phyloP scores from a whole-genome alignment of 2,113 vertebrate species.

The Lipophrys pholis region DNA sequence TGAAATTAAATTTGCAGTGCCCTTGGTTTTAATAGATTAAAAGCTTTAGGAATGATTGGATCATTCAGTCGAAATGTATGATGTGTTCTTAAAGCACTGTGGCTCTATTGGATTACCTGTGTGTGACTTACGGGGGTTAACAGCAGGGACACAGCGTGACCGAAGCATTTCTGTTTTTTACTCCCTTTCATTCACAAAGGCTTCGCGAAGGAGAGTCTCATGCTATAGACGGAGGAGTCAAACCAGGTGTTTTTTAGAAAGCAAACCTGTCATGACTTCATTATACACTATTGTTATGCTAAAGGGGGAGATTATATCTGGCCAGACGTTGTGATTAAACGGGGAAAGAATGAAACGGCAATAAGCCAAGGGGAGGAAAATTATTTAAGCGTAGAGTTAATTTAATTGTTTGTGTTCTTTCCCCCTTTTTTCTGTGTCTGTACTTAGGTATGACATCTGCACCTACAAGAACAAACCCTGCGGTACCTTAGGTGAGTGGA shows the following conservation, averaged over 20 bases:
- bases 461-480: constrained; percentile 99
- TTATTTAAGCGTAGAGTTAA: constrained; percentile 2
- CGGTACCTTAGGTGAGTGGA: constrained; percentile 94
- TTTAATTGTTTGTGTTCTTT: constrained; percentile 37
- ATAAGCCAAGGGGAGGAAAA: constrained; percentile 31
- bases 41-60: constrained; percentile 75
- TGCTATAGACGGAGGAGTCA: neutral
- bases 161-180: constrained; percentile 8
- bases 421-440: constrained; percentile 60
- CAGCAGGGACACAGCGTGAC: constrained; percentile 14
- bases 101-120: constrained; percentile 67
- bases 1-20: constrained; percentile 72
- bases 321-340: constrained; percentile 49
- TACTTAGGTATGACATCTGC: constrained; percentile 97
- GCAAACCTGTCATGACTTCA: constrained; percentile 32
- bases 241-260: constrained; percentile 43
- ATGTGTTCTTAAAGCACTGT: constrained; percentile 36
- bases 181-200: neutral
- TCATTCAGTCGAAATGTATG: constrained; percentile 70
- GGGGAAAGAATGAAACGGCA: constrained; percentile 47
- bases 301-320: constrained; percentile 44
- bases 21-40: constrained; percentile 80
- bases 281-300: constrained; percentile 36
- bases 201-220: neutral
- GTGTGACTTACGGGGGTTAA: constrained; percentile 39